Evolutionary conservation across 2,113 vertebrate genomes (phyloP), one percentile per base, ranked within the genome.

Genomic region (Crotophaga sulcirostris): DNA sequence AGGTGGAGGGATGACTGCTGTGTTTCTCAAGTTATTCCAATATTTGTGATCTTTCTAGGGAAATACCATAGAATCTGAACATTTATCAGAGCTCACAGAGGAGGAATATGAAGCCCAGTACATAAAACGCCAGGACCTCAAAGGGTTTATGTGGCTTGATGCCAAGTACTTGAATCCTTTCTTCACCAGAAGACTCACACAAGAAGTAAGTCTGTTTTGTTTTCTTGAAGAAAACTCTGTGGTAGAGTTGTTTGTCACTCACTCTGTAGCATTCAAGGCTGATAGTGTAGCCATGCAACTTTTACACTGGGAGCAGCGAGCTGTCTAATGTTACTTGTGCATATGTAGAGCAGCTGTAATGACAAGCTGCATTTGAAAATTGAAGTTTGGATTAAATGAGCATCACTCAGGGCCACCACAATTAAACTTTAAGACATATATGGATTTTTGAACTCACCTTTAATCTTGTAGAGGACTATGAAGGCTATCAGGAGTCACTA

Each of bases 51-150:
- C 73, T 94, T 76, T 54, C 17, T 87, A 99, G 99, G 99, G 99
- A 31, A 99, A 99, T 81, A 98, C 99, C 2, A 94, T 99, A 15
- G 99, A 99, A 97, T 98, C 99, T 0, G 99, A 99, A 95, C 99
- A 99, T 87, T 94, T 99, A 26, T 99, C 99, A 1, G 99, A 99
- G 94, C 98, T 99, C 93, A 99, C 99, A 0, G 99, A 99, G 93
- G 99, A 99, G 84, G 99, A 99, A 33, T 99, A 99, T 5, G 99
- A 99, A 87, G 99, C 99, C 69, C 99, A 99, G 26, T 99, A 99
- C 94, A 98, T 98, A 92, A 98, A 99, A 93, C 98, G 98, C 86
- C 99, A 99, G 96, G 99, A 99, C 96, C 98, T 99, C 86, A 99
- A 99, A 96, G 99, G 99, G 51, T 99, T 99, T 94, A 98, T 99